phyloP scores from a whole-genome alignment of 2,797 vertebrate species.

The Mormyrus hasselquistii region DNA sequence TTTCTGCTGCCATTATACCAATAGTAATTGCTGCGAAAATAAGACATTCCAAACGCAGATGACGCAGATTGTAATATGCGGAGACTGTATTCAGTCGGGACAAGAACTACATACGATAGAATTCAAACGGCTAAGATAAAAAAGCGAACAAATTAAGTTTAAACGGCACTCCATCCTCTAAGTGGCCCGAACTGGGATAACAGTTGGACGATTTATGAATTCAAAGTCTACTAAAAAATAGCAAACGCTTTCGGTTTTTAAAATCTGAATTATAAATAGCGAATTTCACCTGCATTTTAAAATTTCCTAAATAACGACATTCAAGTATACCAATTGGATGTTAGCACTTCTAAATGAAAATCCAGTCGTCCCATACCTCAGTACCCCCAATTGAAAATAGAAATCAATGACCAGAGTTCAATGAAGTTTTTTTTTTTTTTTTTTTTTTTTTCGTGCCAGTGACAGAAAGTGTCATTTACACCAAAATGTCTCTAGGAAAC shows the following conservation, averaged over 20 bases:
- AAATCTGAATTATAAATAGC: background rate
- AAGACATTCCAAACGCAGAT: background rate
- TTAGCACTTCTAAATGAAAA: background rate
- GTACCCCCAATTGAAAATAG: background rate
- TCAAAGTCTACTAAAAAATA: background rate
- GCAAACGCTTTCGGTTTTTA: background rate
- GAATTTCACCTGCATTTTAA: background rate
- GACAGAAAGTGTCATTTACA: background rate
- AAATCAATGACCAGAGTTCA: background rate
- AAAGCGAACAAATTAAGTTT: background rate
- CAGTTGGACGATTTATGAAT: background rate
- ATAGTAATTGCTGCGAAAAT: background rate
- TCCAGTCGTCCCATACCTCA: background rate
- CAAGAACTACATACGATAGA: background rate
- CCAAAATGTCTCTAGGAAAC: background rate
- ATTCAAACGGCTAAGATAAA: background rate
- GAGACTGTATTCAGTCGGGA: background rate
- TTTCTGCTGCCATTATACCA: background rate
- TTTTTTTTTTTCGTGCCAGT: background rate
- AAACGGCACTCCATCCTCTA: background rate
- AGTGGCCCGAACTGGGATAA: background rate
- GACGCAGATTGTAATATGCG: background rate
- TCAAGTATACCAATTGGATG: background rate
- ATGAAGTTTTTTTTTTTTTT: background rate
- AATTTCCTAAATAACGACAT: background rate